These are phyloP conservation scores for Plemyria rubiginata DNA, from an alignment of 2,888 invertebrate species.

Conservation along the genomic window DNA sequence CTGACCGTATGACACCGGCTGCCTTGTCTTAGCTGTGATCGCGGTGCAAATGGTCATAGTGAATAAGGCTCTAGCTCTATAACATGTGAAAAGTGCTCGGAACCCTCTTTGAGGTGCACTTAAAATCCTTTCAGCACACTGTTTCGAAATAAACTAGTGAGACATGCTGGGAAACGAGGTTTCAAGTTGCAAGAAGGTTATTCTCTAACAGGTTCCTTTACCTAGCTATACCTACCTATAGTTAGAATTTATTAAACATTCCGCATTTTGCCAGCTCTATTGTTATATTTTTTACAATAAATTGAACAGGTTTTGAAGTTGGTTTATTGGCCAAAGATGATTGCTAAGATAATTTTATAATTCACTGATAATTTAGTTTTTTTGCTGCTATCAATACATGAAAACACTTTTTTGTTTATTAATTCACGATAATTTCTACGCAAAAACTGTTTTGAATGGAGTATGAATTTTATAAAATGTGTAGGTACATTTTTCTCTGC, in stretches of 20 bases:
- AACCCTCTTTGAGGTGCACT: too few relatives aligned
- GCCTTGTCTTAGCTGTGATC: too few relatives aligned
- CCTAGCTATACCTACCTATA: not conserved
- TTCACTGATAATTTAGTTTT: slow-evolving; percentile 19
- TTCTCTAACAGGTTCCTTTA: too few relatives aligned
- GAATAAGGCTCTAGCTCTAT: too few relatives aligned
- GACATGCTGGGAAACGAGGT: not conserved
- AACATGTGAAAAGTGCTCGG: too few relatives aligned
- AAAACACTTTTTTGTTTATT: slow-evolving; percentile 12
- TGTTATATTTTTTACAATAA: slow-evolving; percentile 28
- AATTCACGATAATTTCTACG: too few relatives aligned
- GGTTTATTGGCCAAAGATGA: slow-evolving; percentile 24
- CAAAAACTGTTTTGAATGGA: not conserved
- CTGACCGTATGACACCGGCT: too few relatives aligned
- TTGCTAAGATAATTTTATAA: slow-evolving; percentile 26
- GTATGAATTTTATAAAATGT: too few relatives aligned
- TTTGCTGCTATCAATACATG: slow-evolving; percentile 17
- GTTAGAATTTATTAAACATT: slow-evolving; percentile 11
- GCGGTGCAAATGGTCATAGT: too few relatives aligned
- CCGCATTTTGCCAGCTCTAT: slow-evolving; percentile 17
- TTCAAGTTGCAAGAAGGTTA: not conserved
- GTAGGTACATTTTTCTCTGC: too few relatives aligned
- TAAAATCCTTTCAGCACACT: too few relatives aligned
- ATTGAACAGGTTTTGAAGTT: slow-evolving; percentile 27
- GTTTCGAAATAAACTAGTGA: too few relatives aligned